Percentiles rank a stretch among this genome's conserved stretches.
These are phyloP conservation scores for Cataglyphis albicans DNA, from an alignment of 2,888 invertebrate genomes.

Conservation along the genomic window DNA sequence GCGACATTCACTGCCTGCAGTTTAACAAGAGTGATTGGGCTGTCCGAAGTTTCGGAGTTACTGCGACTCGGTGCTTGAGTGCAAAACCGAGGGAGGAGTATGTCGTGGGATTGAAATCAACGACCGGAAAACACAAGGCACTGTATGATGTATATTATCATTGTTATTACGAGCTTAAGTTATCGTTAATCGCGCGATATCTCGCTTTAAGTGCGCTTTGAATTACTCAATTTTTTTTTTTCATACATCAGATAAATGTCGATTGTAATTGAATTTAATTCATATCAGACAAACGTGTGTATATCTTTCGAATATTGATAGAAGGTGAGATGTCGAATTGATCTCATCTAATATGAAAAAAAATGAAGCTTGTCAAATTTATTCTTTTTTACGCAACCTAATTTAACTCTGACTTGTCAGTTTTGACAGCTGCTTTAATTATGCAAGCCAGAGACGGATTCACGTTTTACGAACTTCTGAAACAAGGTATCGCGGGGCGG, in stretches of 20 bases:
- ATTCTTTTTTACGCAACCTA: neutral
- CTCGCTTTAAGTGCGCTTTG: constrained; percentile 15
- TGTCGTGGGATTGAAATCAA: constrained; percentile 76
- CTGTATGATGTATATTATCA: constrained; percentile 30
- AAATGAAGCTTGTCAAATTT: neutral
- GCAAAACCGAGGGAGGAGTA: constrained; percentile 38
- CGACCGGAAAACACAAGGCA: constrained; percentile 74
- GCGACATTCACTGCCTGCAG: constrained; percentile 33
- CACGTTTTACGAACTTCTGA: constrained; percentile 45
- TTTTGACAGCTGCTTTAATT: constrained; percentile 49
- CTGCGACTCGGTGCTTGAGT: constrained; percentile 23
- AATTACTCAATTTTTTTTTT: constrained; percentile 25
- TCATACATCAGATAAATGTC: neutral
- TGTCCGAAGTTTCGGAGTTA: constrained; percentile 48
- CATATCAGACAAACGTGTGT: neutral
- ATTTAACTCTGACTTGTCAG: neutral
- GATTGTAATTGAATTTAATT: constrained; percentile 16
- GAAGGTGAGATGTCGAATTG: too few relatives aligned
- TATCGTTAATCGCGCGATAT: neutral
- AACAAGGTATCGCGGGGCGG: constrained; percentile 25
- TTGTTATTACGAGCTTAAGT: constrained; percentile 40
- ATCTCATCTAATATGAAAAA: neutral
- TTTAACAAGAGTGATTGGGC: constrained; percentile 57
- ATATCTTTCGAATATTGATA: neutral
- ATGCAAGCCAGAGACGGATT: constrained; percentile 31